phyloP scores from a whole-genome alignment of 2,888 invertebrate genomes.

The Drosophila antonietae region DNA sequence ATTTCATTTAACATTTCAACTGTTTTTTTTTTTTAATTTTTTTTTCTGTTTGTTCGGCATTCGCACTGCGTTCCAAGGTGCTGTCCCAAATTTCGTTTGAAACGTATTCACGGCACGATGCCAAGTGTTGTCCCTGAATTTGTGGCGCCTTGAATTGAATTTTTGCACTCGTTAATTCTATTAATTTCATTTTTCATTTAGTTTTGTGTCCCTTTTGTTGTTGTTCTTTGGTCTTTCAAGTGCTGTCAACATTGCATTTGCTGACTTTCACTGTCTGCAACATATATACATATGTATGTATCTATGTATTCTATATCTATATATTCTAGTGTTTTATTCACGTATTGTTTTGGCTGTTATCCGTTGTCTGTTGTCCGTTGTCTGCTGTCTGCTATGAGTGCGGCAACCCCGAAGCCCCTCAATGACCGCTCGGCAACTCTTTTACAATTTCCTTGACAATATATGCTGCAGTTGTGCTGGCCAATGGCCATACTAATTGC shows the following conservation, averaged over 20 bases:
- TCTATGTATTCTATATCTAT: slow-evolving; percentile 2
- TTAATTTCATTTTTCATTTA: slow-evolving; percentile 69
- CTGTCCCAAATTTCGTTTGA: slow-evolving; percentile 45
- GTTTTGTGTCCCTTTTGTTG: slow-evolving; percentile 41
- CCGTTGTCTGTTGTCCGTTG: slow-evolving; percentile 2
- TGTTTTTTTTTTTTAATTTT: not conserved
- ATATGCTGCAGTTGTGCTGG: slow-evolving; percentile 17
- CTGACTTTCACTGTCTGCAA: slow-evolving; percentile 71
- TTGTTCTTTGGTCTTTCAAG: slow-evolving; percentile 33
- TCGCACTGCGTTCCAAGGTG: slow-evolving; percentile 50
- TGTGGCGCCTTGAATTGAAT: slow-evolving; percentile 64
- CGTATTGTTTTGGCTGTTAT: slow-evolving; percentile 22
- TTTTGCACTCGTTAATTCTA: slow-evolving; percentile 65
- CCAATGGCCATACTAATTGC: slow-evolving; percentile 63
- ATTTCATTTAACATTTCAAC: slow-evolving; percentile 20
- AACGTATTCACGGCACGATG: slow-evolving; percentile 13
- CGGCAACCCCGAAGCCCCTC: slow-evolving; percentile 52
- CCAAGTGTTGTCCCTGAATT: slow-evolving; percentile 45
- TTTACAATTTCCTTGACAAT: slow-evolving; percentile 55
- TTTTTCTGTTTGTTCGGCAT: not conserved
- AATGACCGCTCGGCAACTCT: slow-evolving; percentile 46
- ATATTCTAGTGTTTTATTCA: slow-evolving; percentile 7
- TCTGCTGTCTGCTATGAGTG: slow-evolving; percentile 21
- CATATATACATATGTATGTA: slow-evolving; percentile 1
- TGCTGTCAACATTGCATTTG: slow-evolving; percentile 24